These are phyloP conservation scores for Drosophila repleta DNA, from an alignment of 1,140 invertebrate genomes.

Conservation along the genomic window DNA sequence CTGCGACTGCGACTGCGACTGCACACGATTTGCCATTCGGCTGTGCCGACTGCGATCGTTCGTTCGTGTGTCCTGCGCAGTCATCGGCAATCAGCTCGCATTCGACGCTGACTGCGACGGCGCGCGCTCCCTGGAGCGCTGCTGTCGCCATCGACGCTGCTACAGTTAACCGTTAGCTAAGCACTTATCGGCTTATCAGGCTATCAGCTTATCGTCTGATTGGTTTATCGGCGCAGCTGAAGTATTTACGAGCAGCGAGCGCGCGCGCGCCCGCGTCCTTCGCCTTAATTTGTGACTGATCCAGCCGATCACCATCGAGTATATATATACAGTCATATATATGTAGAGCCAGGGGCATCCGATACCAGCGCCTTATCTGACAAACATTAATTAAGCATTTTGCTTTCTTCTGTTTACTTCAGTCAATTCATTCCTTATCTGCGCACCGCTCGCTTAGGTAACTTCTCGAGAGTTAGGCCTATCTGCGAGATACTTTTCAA, in stretches of 20 bases:
- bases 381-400: constrained; percentile 65
- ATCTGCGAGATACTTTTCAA: constrained; percentile 6
- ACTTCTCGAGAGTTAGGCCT: constrained; percentile 4
- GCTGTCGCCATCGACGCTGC: neutral
- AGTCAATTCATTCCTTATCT: constrained; percentile 45
- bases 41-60: too few relatives aligned
- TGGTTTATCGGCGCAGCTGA: constrained; percentile 25
- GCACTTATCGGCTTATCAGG: constrained; percentile 5
- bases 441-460: constrained; percentile 19
- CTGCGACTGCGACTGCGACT: too few relatives aligned
- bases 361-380: constrained; percentile 35
- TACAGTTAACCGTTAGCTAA: constrained; percentile 1
- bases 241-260: constrained; percentile 33
- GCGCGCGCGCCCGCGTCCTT: constrained; percentile 27
- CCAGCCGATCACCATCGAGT: neutral
- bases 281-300: constrained; percentile 20
- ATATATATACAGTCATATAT: neutral
- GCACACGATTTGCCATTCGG: too few relatives aligned
- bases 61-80: too few relatives aligned
- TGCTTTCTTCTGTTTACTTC: constrained; percentile 15
- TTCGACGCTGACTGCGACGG: too few relatives aligned
- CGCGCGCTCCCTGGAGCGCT: too few relatives aligned
- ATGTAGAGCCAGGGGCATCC: neutral
- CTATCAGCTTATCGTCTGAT: neutral
- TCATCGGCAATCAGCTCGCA: too few relatives aligned